A percentile compares a stretch with the other conserved stretches of the same genome.
Conservation (phyloP, 2,888 invertebrate species). For the Drosophila villosipedis region DNA sequence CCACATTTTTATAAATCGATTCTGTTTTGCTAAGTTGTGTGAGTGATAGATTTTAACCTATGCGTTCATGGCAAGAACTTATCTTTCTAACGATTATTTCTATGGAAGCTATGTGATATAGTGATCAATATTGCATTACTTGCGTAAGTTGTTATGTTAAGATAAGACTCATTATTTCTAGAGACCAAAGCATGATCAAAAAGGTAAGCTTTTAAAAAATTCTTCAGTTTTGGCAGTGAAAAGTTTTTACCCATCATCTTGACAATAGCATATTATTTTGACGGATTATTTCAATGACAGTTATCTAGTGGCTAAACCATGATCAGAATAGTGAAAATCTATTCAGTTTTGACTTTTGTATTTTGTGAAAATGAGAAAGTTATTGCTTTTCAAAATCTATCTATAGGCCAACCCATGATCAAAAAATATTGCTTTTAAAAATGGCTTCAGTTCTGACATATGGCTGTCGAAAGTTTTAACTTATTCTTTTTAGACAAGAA, state of each 20-base stretch:
- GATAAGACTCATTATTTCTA: fast-evolving
- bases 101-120: not conserved
- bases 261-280: fast-evolving
- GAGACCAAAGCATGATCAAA: not conserved
- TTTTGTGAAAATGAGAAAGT: not conserved
- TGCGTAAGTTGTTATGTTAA: not conserved
- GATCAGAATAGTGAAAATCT: no score
- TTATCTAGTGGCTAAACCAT: not conserved
- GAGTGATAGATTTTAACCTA: no score
- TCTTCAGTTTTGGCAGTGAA: not conserved
- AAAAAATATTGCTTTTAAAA: not conserved
- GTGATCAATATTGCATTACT: not conserved
- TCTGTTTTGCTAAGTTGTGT: no score
- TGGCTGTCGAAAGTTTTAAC: not conserved
- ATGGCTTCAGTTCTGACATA: not conserved
- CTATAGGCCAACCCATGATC: not conserved
- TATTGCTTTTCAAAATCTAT: not conserved
- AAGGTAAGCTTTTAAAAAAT: not conserved
- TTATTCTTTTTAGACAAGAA: not conserved
- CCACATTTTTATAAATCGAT: no score
- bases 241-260: not conserved
- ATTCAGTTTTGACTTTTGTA: not conserved
- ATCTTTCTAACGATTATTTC: not conserved
- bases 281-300: not conserved
- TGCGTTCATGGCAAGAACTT: not conserved